These are phyloP conservation scores for Alloplasta piceator DNA, from an alignment of 2,888 invertebrate species.

Conservation along the genomic window DNA sequence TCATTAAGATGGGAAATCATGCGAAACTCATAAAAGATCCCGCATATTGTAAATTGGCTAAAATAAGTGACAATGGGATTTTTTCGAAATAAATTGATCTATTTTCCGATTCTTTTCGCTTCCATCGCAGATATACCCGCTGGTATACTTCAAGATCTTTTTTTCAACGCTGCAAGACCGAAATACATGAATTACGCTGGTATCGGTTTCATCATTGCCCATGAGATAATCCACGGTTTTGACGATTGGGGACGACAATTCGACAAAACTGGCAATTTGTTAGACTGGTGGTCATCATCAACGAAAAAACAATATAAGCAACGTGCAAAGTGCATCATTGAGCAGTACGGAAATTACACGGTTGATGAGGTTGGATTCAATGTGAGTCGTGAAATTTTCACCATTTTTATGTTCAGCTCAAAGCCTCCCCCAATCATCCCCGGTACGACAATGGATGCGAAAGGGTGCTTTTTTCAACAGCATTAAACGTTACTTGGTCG, in stretches of 20 bases:
- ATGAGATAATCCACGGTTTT: constrained; percentile 97
- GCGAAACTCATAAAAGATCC: too few relatives aligned
- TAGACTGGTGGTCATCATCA: constrained; percentile 95
- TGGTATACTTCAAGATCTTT: constrained; percentile 95
- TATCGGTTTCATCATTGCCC: constrained; percentile 95
- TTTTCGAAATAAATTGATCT: constrained; percentile 11
- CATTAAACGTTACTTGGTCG: too few relatives aligned
- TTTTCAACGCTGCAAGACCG: constrained; percentile 78
- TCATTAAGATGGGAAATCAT: too few relatives aligned
- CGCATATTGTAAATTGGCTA: too few relatives aligned
- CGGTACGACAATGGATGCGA: too few relatives aligned
- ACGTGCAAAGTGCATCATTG: constrained; percentile 10
- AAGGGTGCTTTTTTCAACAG: too few relatives aligned
- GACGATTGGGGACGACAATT: constrained; percentile 90
- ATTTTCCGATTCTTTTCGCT: constrained; percentile 19
- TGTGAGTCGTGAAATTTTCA: background rate
- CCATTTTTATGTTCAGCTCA: too few relatives aligned
- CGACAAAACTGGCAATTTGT: constrained; percentile 87
- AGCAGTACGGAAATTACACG: constrained; percentile 18
- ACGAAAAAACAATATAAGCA: constrained; percentile 90
- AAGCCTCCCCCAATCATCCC: too few relatives aligned
- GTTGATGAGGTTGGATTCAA: constrained; percentile 3
- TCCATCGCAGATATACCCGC: constrained; percentile 92
- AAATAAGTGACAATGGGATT: too few relatives aligned
- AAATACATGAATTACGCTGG: constrained; percentile 92